Base-by-base conservation (phyloP, 1,140 invertebrate species). In the Drosophila sucinea region DNA sequence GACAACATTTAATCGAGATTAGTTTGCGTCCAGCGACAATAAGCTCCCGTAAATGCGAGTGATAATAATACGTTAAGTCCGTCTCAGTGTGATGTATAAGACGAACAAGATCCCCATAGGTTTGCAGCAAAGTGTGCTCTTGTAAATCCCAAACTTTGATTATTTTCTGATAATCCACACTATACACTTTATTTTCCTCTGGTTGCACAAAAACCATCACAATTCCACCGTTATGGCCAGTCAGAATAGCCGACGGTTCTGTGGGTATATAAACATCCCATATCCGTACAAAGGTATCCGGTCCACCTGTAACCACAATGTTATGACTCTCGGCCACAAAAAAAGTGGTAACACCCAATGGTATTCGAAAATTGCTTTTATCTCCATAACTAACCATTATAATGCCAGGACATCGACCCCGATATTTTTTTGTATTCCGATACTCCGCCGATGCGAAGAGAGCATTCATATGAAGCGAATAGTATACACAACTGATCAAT, bases 191-290 rank as follows among this genome's bases (percentile, higher is more conserved):
- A 51, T 96, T 94, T 70, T 94, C 94, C 77, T 94, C 94, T 69
- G 96, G 94, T 91, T 95, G 95, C 40, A 96, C 93, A 69, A 95
- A 93, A 23, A 97, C 89, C 27, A 93, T 93, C 25, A 94, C 94
- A 73, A 97, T 94, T 27, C 94, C 94, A 1, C 95, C 94, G 71
- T 94, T 94, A 91, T 97, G 96, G 7, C 96, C 96, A 17, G 92
- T 92, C 4, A 97, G 92, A 5, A 94, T 91, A 2, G 93, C 93
- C 38, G 93, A 94, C 1, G 95, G 93, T 78, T 95, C 94, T 27
- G 91, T 91, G 1, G 95, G 93, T 17, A 96, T 94, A 90, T 96
- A 96, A 0, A 95, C 94, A 90, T 96, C 96, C 96, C 96, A 97
- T 23, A 96, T 85, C 8, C 95, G 93, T 1, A 97, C 93, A 47